Evolutionary conservation across 64 coral and sea anemone genomes (phyloP).

Genomic region (Astreopora myriophthalma): DNA sequence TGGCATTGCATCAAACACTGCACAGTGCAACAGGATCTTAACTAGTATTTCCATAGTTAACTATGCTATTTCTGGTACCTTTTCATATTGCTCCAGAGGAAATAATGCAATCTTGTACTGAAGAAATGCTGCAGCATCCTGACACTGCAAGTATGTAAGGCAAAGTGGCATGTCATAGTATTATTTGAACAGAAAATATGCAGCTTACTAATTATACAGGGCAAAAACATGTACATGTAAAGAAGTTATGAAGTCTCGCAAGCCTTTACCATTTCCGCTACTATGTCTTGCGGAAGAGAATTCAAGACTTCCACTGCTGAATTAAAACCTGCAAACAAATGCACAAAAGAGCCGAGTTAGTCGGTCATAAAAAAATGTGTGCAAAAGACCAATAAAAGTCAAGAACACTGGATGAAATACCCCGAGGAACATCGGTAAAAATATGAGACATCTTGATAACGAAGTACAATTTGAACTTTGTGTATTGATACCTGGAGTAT

Average conservation of each 20-base stretch:
- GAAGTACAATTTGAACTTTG: neutral
- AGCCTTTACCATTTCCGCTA: conserved; percentile 44
- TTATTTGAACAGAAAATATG: too few species aligned
- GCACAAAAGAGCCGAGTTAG: neutral
- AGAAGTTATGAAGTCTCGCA: too few species aligned
- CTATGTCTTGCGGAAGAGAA: conserved; percentile 49
- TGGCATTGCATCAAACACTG: too few species aligned
- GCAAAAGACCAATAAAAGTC: neutral
- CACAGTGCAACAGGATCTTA: too few species aligned
- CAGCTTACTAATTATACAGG: too few species aligned
- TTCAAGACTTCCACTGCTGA: conserved; percentile 55
- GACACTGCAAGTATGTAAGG: conserved; percentile 64
- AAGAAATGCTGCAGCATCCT: conserved; percentile 68
- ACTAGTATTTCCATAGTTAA: too few species aligned
- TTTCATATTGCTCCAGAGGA: conserved; percentile 52
- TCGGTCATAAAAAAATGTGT: neutral
- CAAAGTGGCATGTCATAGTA: too few species aligned
- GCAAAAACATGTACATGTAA: too few species aligned
- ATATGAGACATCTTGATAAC: neutral
- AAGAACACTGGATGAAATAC: neutral
- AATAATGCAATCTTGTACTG: conserved; percentile 48
- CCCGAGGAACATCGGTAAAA: conserved; percentile 6
- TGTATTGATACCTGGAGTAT: neutral
- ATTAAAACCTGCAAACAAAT: conserved; percentile 41
- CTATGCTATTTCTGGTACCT: neutral